These are phyloP conservation scores for Sphyrna mokarran DNA, from an alignment of 2,113 vertebrate genomes.

Conservation along the genomic window DNA sequence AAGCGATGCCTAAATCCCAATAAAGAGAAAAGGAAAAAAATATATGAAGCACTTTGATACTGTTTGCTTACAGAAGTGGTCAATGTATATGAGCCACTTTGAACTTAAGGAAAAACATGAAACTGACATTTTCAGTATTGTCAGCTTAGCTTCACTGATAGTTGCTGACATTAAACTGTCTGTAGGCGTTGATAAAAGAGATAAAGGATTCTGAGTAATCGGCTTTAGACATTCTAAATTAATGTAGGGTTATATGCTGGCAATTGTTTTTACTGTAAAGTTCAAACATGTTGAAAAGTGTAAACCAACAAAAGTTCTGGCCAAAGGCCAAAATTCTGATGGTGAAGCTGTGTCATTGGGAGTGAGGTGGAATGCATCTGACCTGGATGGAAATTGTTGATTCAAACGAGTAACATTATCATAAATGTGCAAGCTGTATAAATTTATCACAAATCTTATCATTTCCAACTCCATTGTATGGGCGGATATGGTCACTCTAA, in stretches of 20 bases:
- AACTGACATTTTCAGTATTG: not conserved
- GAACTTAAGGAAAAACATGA: not conserved
- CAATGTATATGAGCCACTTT: not conserved
- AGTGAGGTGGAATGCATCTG: not conserved
- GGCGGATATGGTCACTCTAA: not conserved
- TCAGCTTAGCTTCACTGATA: not conserved
- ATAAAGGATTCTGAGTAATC: not conserved
- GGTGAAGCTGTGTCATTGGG: not conserved
- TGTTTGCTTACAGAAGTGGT: no score
- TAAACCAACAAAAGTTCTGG: not conserved
- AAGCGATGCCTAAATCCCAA: no score
- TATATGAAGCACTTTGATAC: no score
- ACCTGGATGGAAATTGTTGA: not conserved
- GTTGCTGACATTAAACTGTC: not conserved
- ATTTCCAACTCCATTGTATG: not conserved
- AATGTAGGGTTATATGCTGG: not conserved
- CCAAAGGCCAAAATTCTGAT: not conserved
- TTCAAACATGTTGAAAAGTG: not conserved
- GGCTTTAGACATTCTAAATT: not conserved
- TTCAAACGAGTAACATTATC: not conserved
- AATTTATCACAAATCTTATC: not conserved
- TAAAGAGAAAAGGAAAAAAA: no score
- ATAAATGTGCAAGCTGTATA: not conserved
- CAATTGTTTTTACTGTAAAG: not conserved
- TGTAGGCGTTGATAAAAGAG: not conserved